phyloP scores from a whole-genome alignment of 2,797 vertebrate genomes.

The Malurus splendens region DNA sequence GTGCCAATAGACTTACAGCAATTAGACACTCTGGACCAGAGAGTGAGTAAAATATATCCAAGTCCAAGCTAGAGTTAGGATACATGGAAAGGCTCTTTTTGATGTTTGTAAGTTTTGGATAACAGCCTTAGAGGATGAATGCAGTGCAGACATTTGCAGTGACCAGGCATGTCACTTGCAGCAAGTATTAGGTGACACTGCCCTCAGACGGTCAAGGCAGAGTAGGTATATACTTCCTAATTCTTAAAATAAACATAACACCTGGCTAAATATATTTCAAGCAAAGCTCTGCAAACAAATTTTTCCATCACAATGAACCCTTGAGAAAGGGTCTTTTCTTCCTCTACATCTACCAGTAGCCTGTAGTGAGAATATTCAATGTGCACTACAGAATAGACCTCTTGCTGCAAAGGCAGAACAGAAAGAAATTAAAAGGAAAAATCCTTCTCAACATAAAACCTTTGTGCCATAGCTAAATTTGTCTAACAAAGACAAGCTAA shows the following conservation, averaged over 20 bases:
- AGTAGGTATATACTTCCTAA: constrained; percentile 12
- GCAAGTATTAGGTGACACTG: constrained; percentile 16
- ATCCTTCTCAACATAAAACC: neutral
- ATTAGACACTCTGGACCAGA: neutral
- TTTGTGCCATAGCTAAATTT: constrained; percentile 15
- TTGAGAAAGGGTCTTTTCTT: neutral
- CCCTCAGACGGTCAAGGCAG: neutral
- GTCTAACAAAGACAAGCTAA: constrained; percentile 20
- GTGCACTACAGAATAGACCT: neutral
- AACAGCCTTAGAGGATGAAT: neutral
- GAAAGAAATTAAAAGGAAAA: constrained; percentile 16
- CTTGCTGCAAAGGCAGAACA: neutral
- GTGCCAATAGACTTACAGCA: neutral
- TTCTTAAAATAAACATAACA: neutral
- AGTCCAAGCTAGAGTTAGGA: neutral
- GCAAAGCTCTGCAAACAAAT: neutral
- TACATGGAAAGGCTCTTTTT: neutral
- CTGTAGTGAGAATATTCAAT: neutral
- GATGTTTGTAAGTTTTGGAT: neutral
- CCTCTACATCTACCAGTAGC: neutral
- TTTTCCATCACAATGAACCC: neutral
- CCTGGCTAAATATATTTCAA: neutral
- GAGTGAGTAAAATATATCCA: neutral
- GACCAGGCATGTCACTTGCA: neutral
- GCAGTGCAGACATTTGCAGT: neutral